Percentiles rank a stretch among this genome's conserved stretches.
phyloP scores from a whole-genome alignment of 2,113 vertebrate genomes.

The Platysteira castanea region DNA sequence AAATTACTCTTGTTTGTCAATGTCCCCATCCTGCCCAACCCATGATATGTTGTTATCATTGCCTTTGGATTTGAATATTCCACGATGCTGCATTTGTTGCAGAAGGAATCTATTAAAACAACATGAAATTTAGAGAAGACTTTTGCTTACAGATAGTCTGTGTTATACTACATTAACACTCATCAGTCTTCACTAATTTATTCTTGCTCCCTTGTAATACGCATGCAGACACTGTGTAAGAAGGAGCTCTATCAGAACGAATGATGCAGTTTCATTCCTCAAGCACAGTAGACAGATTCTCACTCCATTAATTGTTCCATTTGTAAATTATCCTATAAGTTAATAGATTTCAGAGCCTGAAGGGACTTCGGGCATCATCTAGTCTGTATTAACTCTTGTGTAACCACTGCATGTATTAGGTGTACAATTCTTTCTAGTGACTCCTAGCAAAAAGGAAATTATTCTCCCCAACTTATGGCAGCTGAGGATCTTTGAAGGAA shows the following conservation, averaged over 20 bases:
- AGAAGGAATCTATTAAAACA: not conserved
- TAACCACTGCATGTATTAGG: not conserved
- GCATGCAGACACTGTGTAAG: not conserved
- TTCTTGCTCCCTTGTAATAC: not conserved
- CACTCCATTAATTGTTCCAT: not conserved
- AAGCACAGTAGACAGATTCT: not conserved
- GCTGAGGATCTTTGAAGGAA: not conserved
- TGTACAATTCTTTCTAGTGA: not conserved
- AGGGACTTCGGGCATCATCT: not conserved
- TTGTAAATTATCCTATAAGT: not conserved
- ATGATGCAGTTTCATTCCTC: not conserved
- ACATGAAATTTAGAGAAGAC: not conserved
- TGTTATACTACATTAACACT: not conserved
- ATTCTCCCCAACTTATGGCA: not conserved
- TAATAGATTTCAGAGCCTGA: conserved; percentile 13
- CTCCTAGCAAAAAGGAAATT: not conserved
- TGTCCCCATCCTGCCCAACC: not conserved
- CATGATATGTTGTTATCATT: not conserved
- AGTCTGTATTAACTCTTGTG: not conserved
- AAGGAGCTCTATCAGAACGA: not conserved
- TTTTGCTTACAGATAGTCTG: not conserved
- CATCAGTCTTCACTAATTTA: not conserved
- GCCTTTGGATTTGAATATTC: not conserved
- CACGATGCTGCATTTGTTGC: not conserved
- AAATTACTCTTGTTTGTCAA: not conserved